phyloP scores from a whole-genome alignment of 2,888 invertebrate genomes.

The Imbricaverruca yamaguchii region DNA sequence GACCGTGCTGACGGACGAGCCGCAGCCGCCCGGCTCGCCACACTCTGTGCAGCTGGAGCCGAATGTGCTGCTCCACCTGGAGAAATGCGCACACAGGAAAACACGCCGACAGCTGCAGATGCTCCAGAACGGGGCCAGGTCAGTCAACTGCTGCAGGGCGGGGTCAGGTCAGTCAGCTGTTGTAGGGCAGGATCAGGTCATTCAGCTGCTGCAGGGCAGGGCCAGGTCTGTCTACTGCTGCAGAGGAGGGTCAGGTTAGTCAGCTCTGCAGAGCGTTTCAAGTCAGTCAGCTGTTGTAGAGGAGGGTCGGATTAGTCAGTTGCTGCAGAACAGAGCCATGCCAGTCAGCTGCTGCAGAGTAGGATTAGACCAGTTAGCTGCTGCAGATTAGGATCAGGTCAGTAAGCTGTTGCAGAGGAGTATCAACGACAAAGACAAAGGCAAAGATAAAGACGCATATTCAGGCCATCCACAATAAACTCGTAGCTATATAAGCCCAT shows the following conservation, averaged over 20 bases:
- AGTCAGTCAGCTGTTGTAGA: background rate
- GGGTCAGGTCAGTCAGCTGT: background rate
- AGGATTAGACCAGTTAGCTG: background rate
- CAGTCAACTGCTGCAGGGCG: background rate
- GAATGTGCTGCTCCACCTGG: slow-evolving; percentile 37
- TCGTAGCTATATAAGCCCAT: too few relatives aligned
- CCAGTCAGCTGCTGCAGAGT: background rate
- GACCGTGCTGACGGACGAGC: slow-evolving; percentile 35
- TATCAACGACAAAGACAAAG: too few relatives aligned
- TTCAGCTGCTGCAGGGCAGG: background rate
- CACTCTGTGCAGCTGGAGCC: slow-evolving; percentile 34
- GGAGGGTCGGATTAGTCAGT: background rate
- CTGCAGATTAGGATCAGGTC: background rate
- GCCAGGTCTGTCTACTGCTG: background rate
- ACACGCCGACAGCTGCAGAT: slow-evolving; percentile 9
- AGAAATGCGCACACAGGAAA: slow-evolving; percentile 37
- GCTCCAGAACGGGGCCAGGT: background rate
- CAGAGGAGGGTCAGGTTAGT: too few relatives aligned
- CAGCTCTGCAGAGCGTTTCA: too few relatives aligned
- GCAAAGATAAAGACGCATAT: too few relatives aligned
- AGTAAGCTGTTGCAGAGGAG: too few relatives aligned
- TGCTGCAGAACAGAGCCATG: background rate
- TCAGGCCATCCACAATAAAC: too few relatives aligned
- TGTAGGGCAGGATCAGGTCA: background rate
- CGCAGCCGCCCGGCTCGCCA: slow-evolving; percentile 22